These are phyloP conservation scores for Balearica regulorum DNA, from an alignment of 2,797 vertebrate genomes.

Conservation along the genomic window DNA sequence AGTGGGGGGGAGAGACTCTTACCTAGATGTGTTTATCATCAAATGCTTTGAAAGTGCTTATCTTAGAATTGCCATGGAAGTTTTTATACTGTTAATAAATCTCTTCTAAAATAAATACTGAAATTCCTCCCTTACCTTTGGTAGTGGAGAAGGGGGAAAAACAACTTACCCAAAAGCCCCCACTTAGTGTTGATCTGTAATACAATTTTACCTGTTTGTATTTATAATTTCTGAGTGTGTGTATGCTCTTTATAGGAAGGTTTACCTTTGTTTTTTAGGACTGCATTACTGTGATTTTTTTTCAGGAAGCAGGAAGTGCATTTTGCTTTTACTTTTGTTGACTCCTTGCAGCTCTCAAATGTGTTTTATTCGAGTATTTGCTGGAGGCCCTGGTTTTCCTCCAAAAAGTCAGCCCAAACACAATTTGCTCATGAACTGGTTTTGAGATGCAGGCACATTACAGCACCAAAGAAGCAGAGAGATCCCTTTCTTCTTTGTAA, in stretches of 20 bases:
- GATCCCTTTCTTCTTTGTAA: not conserved
- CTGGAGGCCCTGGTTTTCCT: not conserved
- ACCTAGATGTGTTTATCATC: not conserved
- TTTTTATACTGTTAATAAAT: not conserved
- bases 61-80: not conserved
- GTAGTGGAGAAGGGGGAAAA: not conserved
- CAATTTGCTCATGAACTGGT: not conserved
- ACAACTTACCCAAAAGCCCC: not conserved
- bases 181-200: not conserved
- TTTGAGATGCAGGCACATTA: not conserved
- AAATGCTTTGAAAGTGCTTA: not conserved
- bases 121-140: not conserved
- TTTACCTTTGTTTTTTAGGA: not conserved
- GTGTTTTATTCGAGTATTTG: not conserved
- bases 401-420: not conserved
- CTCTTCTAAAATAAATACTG: not conserved
- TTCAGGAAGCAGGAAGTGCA: not conserved
- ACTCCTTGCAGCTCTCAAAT: not conserved
- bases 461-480: not conserved
- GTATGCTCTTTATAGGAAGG: not conserved
- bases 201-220: not conserved
- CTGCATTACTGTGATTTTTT: not conserved
- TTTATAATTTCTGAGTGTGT: not conserved
- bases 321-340: not conserved
- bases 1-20: not conserved